phyloP scores from a whole-genome alignment of 2,797 vertebrate species.

The Strix occidentalis region DNA sequence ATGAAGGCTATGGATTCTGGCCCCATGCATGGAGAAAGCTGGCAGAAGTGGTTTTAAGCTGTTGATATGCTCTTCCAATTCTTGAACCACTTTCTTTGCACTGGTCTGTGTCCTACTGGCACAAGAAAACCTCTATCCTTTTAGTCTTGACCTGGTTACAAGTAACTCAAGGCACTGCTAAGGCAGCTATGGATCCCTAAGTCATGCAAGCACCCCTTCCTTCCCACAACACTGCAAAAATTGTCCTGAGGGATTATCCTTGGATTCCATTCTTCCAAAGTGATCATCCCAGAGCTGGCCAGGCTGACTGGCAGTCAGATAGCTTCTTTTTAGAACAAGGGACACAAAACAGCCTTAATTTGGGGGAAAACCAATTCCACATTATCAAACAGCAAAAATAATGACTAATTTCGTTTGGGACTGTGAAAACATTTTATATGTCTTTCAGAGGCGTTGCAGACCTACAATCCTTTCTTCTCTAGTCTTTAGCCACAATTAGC shows the following conservation, averaged over 20 bases:
- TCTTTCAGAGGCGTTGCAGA: neutral
- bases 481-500: neutral
- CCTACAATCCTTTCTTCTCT: neutral
- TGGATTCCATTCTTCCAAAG: neutral
- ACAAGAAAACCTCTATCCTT: neutral
- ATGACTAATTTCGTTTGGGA: neutral
- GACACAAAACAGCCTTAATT: neutral
- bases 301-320: neutral
- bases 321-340: neutral
- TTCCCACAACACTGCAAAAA: neutral
- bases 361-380: neutral
- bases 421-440: neutral
- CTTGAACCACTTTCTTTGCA: neutral
- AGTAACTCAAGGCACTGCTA: neutral
- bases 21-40: neutral
- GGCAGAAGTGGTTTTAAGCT: neutral
- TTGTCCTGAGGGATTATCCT: neutral
- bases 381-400: neutral
- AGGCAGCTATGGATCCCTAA: neutral
- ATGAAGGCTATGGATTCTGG: neutral
- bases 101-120: neutral
- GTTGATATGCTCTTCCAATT: neutral
- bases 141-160: neutral
- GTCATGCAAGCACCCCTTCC: neutral
- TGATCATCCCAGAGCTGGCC: neutral